Evolutionary conservation across 2,888 invertebrate species (phyloP).

Genomic region (Cancer borealis): DNA sequence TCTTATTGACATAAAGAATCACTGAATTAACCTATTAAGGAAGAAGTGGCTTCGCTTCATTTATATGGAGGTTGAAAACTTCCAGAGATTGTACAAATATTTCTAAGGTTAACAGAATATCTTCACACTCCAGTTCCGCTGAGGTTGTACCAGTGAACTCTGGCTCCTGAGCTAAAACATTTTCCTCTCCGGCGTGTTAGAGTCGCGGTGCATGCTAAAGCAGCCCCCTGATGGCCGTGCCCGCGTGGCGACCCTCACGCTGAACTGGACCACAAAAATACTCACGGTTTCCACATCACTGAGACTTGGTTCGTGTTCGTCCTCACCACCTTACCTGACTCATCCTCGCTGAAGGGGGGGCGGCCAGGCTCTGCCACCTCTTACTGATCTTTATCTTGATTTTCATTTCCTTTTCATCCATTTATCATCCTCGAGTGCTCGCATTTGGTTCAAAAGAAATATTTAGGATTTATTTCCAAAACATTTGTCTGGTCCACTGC

Average conservation of each 20-base stretch:
- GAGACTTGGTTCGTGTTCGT: conserved; percentile 61
- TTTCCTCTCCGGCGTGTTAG: not conserved
- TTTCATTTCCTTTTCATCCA: conserved; percentile 25
- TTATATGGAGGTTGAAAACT: conserved; percentile 72
- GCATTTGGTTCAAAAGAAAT: conserved; percentile 10
- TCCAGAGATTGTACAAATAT: conserved; percentile 74
- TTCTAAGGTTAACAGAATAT: conserved; percentile 73
- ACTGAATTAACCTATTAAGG: conserved; percentile 73
- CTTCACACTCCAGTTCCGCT: conserved; percentile 68
- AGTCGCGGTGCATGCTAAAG: conserved; percentile 23
- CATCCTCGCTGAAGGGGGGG: conserved; percentile 39
- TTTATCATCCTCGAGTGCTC: conserved; percentile 27
- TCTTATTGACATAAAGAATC: conserved; percentile 70
- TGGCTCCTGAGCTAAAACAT: conserved; percentile 25
- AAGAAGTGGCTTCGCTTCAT: conserved; percentile 74
- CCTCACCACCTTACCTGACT: conserved; percentile 48
- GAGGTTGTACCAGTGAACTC: conserved; percentile 36
- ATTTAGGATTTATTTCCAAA: not conserved
- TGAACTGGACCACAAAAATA: conserved; percentile 71
- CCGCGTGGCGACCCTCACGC: conserved; percentile 58
- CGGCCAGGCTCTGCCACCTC: conserved; percentile 44
- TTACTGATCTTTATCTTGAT: not conserved
- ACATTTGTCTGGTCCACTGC: conserved; percentile 29
- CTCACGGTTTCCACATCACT: conserved; percentile 68
- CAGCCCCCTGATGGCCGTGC: conserved; percentile 5